These are phyloP conservation scores for Conops quadrifasciatus DNA, from an alignment of 2,888 invertebrate species.

Conservation along the genomic window DNA sequence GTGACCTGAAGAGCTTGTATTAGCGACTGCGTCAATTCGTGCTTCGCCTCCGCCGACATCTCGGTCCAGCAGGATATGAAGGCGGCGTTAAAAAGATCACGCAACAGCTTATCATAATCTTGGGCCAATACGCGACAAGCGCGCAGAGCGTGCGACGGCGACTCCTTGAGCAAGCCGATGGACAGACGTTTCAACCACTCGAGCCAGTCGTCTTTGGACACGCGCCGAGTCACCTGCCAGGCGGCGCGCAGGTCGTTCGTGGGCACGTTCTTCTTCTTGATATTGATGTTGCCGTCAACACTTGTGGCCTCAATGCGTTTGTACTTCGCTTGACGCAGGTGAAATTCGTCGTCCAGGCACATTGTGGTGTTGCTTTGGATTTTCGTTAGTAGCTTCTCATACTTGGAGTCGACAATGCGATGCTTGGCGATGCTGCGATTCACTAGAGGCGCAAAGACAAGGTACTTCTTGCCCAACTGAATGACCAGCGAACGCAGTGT, in stretches of 20 bases:
- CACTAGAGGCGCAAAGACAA: conserved; percentile 91
- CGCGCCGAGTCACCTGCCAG: conserved; percentile 90
- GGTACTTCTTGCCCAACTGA: conserved; percentile 88
- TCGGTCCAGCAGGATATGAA: conserved; percentile 99
- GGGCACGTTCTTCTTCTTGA: conserved; percentile 83
- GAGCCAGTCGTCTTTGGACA: conserved; percentile 98
- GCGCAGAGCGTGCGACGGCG: conserved; percentile 92
- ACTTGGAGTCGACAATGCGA: conserved; percentile 78
- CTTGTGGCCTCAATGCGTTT: conserved; percentile 75
- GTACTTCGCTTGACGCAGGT: conserved; percentile 72
- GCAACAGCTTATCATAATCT: conserved; percentile 92
- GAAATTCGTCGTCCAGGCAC: conserved; percentile 79
- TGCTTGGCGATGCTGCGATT: conserved; percentile 84
- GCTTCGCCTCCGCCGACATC: conserved; percentile 77
- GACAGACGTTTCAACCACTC: conserved; percentile 95
- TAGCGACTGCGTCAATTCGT: conserved; percentile 85
- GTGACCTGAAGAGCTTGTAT: conserved; percentile 91
- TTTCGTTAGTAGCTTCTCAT: conserved; percentile 80
- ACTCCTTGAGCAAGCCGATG: conserved; percentile 92
- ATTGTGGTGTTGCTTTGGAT: conserved; percentile 78
- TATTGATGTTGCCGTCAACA: conserved; percentile 54
- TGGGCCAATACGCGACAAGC: conserved; percentile 93
- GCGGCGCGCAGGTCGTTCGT: conserved; percentile 86
- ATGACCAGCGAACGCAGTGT: conserved; percentile 86
- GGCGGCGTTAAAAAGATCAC: conserved; percentile 97